Percentiles rank a stretch among this genome's conserved stretches.
These are phyloP conservation scores for Discoglossus pictus DNA, from an alignment of 2,797 vertebrate species.

Conservation along the genomic window DNA sequence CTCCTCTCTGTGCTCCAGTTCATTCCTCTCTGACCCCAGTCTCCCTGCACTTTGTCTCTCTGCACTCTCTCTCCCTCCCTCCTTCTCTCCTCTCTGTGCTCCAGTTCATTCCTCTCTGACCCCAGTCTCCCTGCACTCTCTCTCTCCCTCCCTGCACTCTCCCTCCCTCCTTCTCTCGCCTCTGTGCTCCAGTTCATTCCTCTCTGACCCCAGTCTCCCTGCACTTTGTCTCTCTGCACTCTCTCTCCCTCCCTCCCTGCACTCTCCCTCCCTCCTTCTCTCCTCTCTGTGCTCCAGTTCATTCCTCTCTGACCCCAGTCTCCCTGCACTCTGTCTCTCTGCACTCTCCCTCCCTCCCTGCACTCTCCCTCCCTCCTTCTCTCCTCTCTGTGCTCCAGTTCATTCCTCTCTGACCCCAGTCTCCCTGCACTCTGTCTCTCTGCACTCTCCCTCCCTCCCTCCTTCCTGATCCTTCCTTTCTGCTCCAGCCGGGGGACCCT, in stretches of 20 bases:
- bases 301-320: not conserved
- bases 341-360: not conserved
- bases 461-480: conserved; percentile 66
- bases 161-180: conserved; percentile 30
- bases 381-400: conserved; percentile 52
- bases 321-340: too few relatives aligned
- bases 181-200: conserved; percentile 54
- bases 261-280: conserved; percentile 66
- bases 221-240: conserved; percentile 18
- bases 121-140: conserved; percentile 30
- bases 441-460: conserved; percentile 69
- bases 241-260: too few relatives aligned
- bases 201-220: conserved; percentile 77
- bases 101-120: conserved; percentile 50
- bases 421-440: conserved; percentile 81
- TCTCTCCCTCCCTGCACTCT: conserved; percentile 42
- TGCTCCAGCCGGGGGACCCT: conserved; percentile 77
- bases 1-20: too few relatives aligned
- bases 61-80: too few relatives aligned
- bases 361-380: conserved; percentile 30
- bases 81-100: conserved; percentile 60
- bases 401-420: conserved; percentile 40
- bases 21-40: too few relatives aligned
- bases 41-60: too few relatives aligned
- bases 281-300: conserved; percentile 53